Base-by-base conservation (phyloP, 1,140 invertebrate species). In the Macrostomum lignano region DNA sequence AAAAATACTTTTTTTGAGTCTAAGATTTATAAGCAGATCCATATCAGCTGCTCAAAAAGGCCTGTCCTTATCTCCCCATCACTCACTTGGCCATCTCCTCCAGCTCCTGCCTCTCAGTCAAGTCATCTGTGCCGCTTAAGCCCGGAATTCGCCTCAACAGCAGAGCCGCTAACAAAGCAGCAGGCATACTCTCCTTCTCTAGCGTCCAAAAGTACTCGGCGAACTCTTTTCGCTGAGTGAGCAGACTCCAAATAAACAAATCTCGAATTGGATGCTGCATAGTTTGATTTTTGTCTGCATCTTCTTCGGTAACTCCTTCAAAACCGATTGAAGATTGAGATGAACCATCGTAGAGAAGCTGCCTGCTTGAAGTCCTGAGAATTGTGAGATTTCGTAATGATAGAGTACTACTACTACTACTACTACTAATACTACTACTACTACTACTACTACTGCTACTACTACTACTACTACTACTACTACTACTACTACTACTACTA, bases 201-300 rank as follows among this genome's bases (percentile, higher is more conserved):
- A 28, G 19, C 15, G 26, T 28, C 26, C 26, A 28, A 28, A 28
- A 17, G 9, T 56, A 40, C 22, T 47, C 46, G n/a, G 54, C 46
- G 36, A 61, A 36, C 24, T 51, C 47, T 24, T 42, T 46, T 30
- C 49, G 41, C 31, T 49, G 46, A 40, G 50, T 52, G 7, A 61
- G 36, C 2, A 59, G 43, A n/a, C 49, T 40, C 56, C 57, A 61
- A 10, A 60, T 40, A 33, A 61, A 56, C 14, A 60, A 41, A 35
- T 59, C 56, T 26, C 50, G 46, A 11, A 44, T 46, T 7, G 26
- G 26, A 5, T 17, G 3, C 7, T 3, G 15, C 26, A 28, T n/a
- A n/a, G n/a, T n/a, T n/a, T n/a, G n/a, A n/a, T n/a, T n/a, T n/a
- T n/a, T n/a, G n/a, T n/a, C n/a, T n/a, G n/a, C n/a, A n/a, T n/a